Conservation (phyloP, 2,113 vertebrate species). For the Heterocephalus glaber region DNA sequence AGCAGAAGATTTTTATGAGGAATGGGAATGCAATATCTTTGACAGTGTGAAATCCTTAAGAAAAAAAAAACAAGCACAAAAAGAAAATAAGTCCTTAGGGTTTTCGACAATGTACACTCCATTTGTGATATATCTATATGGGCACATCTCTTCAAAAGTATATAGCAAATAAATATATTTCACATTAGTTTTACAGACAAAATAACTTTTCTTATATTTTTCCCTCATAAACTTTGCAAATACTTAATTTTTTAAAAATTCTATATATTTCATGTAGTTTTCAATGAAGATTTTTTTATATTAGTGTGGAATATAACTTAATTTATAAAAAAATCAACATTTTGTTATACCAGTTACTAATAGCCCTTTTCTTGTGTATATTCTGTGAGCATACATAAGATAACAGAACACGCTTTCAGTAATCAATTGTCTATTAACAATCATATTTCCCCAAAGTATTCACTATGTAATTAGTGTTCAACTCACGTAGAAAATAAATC, state of each 20-base stretch:
- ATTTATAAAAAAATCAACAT: background rate
- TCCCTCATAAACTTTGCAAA: background rate
- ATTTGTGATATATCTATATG: background rate
- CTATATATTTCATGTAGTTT: constrained; percentile 61
- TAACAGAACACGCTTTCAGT: constrained; percentile 70
- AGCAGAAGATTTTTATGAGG: background rate
- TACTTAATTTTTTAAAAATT: constrained; percentile 55
- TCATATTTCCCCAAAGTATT: constrained; percentile 73
- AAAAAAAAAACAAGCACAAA: background rate
- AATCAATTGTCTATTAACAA: constrained; percentile 80
- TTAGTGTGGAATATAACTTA: constrained; percentile 43
- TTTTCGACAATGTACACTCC: background rate
- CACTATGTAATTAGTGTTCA: constrained; percentile 72
- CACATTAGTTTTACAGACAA: constrained; percentile 8
- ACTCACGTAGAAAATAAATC: constrained; percentile 74
- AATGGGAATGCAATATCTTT: background rate
- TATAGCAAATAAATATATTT: constrained; percentile 28
- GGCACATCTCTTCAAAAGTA: background rate
- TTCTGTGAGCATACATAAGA: constrained; percentile 72
- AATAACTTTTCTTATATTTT: constrained; percentile 60
- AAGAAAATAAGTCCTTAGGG: background rate
- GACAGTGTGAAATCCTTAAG: background rate
- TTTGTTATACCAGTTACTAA: background rate
- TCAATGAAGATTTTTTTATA: constrained; percentile 70
- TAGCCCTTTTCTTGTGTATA: constrained; percentile 64